phyloP scores from a whole-genome alignment of 2,113 vertebrate species.

The Vidua macroura region DNA sequence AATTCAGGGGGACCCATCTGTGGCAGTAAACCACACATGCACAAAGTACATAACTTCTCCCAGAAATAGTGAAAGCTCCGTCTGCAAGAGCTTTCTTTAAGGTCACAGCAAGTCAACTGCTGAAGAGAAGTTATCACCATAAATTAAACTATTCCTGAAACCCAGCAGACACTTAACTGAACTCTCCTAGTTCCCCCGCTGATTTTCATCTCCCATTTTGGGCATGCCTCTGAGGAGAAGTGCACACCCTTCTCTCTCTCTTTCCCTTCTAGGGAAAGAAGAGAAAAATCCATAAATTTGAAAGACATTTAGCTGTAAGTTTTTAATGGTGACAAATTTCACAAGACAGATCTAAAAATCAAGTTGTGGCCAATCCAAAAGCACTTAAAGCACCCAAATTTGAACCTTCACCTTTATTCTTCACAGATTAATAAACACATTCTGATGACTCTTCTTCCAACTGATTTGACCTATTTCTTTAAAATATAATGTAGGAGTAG shows the following conservation, averaged over 20 bases:
- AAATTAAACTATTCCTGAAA: neutral
- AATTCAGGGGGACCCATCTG: neutral
- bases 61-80: neutral
- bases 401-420: neutral
- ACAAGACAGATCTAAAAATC: neutral
- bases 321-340: neutral
- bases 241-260: neutral
- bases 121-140: neutral
- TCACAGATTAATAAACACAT: neutral
- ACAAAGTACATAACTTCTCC: neutral
- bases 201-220: neutral
- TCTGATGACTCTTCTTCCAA: slow-evolving; percentile 66
- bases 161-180: neutral
- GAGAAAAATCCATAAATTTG: neutral
- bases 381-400: neutral
- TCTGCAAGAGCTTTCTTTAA: neutral
- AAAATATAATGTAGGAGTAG: neutral
- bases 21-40: neutral
- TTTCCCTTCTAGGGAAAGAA: neutral
- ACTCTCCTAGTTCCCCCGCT: neutral
- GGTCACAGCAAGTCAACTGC: neutral
- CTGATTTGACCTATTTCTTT: slow-evolving; percentile 27
- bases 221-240: neutral
- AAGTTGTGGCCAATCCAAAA: neutral
- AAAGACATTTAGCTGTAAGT: neutral